Evolutionary conservation across 2,113 vertebrate species (phyloP), one percentile per base, ranked within the genome.

Genomic region (Verasper variegatus): DNA sequence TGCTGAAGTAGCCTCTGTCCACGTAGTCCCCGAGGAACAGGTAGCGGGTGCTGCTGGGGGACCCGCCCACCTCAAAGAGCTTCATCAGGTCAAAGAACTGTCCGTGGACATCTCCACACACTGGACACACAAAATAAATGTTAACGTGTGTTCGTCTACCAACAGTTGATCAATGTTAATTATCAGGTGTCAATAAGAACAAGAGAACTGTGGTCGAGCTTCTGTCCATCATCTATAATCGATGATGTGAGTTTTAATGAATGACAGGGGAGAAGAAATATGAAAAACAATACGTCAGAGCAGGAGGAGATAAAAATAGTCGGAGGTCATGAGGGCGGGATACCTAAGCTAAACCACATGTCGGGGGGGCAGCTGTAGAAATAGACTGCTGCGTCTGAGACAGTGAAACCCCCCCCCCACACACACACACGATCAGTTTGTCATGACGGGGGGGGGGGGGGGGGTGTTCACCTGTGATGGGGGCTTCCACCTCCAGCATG

Each of bases 81-180:
- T 99, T 99, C 98, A 99, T 99, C 94, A 99, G 95, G 95, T 99
- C 98, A 86, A 99, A 99, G 95, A 99, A 99, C 94, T 99, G 97
- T 52, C 98, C 98, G 79, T 99, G 98, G 92, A 99, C 97, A 84
- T 99, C 98, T 88, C 98, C 98, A 74, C 98, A 99, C 92, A 99
- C 98, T 99, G 63, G 1, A 49, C n/a, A 86, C 57, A 81, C 24
- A 27, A 8, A 26, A 13, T 0, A 40, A 11, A 40, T 40, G 37
- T 12, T 3, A 3, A 3, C 40, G 12, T 1, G 2, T 42, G 40
- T 13, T 42, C 11, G 12, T 42, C 40, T 23, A 9, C 4, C 51
- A 52, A 15, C 45, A 7, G 40, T 42, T 42, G 0, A 42, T 42
- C 12, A 13, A 11, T 37, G 35, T 37, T 37, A 10, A 37, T 37